A percentile compares a stretch with the other conserved stretches of the same genome.
phyloP scores from a whole-genome alignment of 2,113 vertebrate species.

The Orthonyx spaldingii region DNA sequence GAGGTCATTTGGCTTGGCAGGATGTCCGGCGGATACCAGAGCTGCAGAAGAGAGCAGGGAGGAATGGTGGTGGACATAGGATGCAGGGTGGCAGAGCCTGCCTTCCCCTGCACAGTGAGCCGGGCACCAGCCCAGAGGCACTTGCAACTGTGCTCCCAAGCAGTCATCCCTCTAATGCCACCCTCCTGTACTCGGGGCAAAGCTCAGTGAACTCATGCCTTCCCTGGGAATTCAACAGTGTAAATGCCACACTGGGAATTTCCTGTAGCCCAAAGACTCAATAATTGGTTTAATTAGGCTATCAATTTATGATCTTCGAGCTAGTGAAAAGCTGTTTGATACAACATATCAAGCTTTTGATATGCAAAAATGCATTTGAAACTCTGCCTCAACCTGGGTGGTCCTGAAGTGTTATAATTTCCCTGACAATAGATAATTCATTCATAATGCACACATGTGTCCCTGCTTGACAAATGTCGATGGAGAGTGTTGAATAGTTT shows the following conservation, averaged over 20 bases:
- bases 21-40: rapidly evolving
- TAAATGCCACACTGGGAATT: slow-evolving; percentile 6
- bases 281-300: slow-evolving; percentile 19
- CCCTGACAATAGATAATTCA: slow-evolving; percentile 19
- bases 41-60: not conserved
- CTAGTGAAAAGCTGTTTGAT: slow-evolving; percentile 13
- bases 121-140: not conserved
- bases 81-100: not conserved
- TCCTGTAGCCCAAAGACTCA: not conserved
- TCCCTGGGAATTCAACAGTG: not conserved
- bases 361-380: slow-evolving; percentile 61
- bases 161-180: not conserved
- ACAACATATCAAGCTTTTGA: slow-evolving; percentile 48
- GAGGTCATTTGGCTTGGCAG: not conserved
- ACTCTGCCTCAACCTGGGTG: slow-evolving; percentile 44
- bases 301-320: slow-evolving; percentile 34
- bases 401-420: slow-evolving; percentile 32
- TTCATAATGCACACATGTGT: not conserved
- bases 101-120: not conserved
- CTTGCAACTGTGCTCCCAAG: rapidly evolving
- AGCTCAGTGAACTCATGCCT: not conserved
- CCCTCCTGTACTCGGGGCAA: not conserved
- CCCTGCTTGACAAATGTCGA: not conserved
- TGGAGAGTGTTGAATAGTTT: not conserved
- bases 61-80: not conserved